phyloP scores from a whole-genome alignment of 2,113 vertebrate species.

The Hyla sarda region DNA sequence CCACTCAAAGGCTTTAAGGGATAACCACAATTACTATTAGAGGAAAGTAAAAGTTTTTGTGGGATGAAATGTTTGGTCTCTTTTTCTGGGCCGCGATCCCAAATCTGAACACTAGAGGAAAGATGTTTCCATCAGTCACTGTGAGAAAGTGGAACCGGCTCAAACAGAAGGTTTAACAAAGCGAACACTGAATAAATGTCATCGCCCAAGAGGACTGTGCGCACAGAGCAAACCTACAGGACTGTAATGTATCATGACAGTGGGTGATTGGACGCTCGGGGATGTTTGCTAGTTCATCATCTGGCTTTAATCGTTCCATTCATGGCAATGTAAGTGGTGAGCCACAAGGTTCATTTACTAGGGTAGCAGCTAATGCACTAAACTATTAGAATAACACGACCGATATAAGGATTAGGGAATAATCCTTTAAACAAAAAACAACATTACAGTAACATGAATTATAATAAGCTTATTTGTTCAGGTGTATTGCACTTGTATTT shows the following conservation, averaged over 20 bases:
- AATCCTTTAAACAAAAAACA: background rate
- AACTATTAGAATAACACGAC: background rate
- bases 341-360: background rate
- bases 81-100: constrained; percentile 23
- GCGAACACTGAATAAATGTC: constrained; percentile 6
- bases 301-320: background rate
- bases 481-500: background rate
- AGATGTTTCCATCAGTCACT: constrained; percentile 34
- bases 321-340: background rate
- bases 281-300: constrained; percentile 11
- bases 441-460: background rate
- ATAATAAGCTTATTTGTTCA: constrained; percentile 1
- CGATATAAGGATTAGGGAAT: background rate
- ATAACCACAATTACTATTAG: constrained; percentile 31
- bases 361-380: background rate
- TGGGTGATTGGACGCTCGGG: background rate
- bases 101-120: background rate
- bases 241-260: background rate
- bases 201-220: background rate
- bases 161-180: constrained; percentile 20
- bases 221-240: background rate
- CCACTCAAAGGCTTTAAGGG: constrained; percentile 29
- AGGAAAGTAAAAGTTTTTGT: constrained; percentile 30
- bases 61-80: constrained; percentile 21
- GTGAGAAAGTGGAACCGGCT: constrained; percentile 14